phyloP scores from a whole-genome alignment of 2,888 invertebrate species.

The Synanthedon vespiformis region DNA sequence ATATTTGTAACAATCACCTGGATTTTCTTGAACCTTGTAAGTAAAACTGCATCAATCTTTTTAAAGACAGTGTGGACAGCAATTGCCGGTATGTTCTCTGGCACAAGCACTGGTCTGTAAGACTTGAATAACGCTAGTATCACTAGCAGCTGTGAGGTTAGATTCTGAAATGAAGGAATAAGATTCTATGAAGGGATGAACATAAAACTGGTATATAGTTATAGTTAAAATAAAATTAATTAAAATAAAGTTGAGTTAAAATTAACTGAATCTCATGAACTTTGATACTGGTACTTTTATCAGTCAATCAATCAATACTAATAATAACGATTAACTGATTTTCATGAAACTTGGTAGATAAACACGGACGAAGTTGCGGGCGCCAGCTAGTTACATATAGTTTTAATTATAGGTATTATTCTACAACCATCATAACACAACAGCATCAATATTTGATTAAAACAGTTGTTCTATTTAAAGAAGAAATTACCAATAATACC shows the following conservation, averaged over 20 bases:
- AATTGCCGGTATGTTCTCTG: slow-evolving; percentile 52
- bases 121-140: slow-evolving; percentile 57
- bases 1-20: slow-evolving; percentile 29
- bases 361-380: too few relatives aligned
- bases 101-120: slow-evolving; percentile 60
- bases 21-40: slow-evolving; percentile 37
- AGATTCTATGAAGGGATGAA: background rate
- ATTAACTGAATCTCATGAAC: background rate
- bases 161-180: slow-evolving; percentile 28
- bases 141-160: slow-evolving; percentile 47
- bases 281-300: background rate
- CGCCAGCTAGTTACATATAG: too few relatives aligned
- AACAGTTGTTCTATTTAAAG: too few relatives aligned
- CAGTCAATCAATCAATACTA: too few relatives aligned
- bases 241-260: too few relatives aligned
- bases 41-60: slow-evolving; percentile 37
- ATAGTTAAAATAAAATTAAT: too few relatives aligned
- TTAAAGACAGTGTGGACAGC: slow-evolving; percentile 51
- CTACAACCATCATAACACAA: too few relatives aligned
- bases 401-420: too few relatives aligned
- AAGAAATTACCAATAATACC: too few relatives aligned
- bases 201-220: background rate
- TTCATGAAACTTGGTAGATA: too few relatives aligned
- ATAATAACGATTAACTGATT: too few relatives aligned
- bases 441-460: too few relatives aligned